A percentile compares a stretch with the other conserved stretches of the same genome.
Evolutionary conservation across 2,888 invertebrate species (phyloP).

Genomic region (Tenodera sinensis): DNA sequence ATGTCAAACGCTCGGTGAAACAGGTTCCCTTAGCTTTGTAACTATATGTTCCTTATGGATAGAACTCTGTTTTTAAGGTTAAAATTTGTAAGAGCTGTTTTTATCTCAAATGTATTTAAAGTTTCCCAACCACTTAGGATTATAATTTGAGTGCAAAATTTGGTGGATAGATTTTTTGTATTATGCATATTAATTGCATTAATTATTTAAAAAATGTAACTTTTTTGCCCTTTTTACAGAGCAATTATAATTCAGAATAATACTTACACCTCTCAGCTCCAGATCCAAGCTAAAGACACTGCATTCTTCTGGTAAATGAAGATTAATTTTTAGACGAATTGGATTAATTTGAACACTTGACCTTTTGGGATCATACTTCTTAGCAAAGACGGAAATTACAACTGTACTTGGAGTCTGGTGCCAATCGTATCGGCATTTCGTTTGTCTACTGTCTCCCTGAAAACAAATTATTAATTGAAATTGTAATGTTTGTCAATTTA

Average conservation of each 20-base stretch:
- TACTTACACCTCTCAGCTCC: conserved; percentile 77
- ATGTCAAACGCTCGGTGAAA: no score
- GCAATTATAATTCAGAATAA: background rate
- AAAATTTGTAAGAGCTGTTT: no score
- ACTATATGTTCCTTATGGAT: no score
- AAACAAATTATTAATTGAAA: conserved; percentile 35
- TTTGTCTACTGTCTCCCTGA: conserved; percentile 54
- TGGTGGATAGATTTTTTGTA: no score
- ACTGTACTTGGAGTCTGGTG: conserved; percentile 87
- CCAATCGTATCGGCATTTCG: conserved; percentile 88
- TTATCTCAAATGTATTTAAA: no score
- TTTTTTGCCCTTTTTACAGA: background rate
- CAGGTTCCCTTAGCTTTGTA: no score
- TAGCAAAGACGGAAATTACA: conserved; percentile 85
- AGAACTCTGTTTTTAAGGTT: no score
- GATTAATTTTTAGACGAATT: conserved; percentile 67
- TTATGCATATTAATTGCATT: no score
- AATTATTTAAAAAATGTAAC: no score
- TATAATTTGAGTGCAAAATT: no score
- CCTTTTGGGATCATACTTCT: conserved; percentile 75
- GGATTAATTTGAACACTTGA: conserved; percentile 80
- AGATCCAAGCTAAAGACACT: conserved; percentile 70
- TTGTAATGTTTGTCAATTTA: background rate
- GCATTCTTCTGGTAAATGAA: conserved; percentile 77
- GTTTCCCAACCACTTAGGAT: no score